phyloP scores from a whole-genome alignment of 1,140 invertebrate genomes.

The Leptinotarsa undecemlineata region DNA sequence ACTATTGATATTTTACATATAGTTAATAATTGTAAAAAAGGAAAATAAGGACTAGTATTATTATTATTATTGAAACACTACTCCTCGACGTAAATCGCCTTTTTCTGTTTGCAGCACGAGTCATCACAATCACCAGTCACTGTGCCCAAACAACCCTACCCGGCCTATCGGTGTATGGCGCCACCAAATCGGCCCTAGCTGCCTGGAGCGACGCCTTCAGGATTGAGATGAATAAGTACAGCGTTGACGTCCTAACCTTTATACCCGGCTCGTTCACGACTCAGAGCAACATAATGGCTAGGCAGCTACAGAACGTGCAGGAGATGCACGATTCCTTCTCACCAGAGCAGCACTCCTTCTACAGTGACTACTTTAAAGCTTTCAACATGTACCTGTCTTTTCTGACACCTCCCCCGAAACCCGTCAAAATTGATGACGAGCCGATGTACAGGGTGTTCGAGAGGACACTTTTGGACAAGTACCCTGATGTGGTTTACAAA shows the following conservation, averaged over 20 bases:
- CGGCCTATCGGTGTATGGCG: conserved; percentile 73
- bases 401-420: conserved; percentile 50
- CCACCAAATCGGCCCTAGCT: conserved; percentile 76
- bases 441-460: conserved; percentile 60
- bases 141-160: conserved; percentile 73
- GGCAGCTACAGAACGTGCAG: conserved; percentile 58
- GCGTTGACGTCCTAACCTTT: conserved; percentile 73
- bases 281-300: conserved; percentile 62
- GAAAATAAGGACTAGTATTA: too few relatives aligned
- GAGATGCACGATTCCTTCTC: conserved; percentile 61
- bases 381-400: conserved; percentile 61
- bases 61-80: too few relatives aligned
- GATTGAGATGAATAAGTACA: conserved; percentile 75
- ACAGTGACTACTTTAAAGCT: conserved; percentile 61
- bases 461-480: conserved; percentile 57
- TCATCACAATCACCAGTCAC: conserved; percentile 82
- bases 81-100: neutral
- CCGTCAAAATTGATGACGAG: conserved; percentile 56
- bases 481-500: conserved; percentile 61
- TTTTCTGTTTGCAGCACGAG: conserved; percentile 54
- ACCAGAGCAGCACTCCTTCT: conserved; percentile 59
- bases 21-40: too few relatives aligned
- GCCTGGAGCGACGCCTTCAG: conserved; percentile 74
- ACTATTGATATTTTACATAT: too few relatives aligned
- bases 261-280: conserved; percentile 69